Conservation (phyloP, 1,140 invertebrate species). For the Chironomus striatipennis region DNA sequence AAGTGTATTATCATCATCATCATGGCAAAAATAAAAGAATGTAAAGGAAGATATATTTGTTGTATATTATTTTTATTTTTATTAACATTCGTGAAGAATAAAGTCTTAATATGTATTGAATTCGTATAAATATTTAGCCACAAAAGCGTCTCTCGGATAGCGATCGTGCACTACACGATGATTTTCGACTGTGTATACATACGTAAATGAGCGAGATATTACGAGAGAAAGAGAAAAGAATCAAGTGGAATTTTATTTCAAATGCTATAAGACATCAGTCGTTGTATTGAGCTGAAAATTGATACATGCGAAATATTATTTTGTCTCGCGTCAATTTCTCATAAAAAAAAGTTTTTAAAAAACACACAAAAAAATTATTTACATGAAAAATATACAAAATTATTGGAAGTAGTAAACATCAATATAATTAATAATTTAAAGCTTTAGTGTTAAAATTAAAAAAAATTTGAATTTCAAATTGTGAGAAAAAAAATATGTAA, state of each 20-base stretch:
- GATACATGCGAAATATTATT: not conserved
- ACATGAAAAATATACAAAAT: not conserved
- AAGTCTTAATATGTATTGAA: conserved; percentile 7
- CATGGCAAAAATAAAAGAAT: too few species aligned
- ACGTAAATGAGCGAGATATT: too few species aligned
- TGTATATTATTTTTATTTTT: not conserved
- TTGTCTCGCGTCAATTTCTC: not conserved
- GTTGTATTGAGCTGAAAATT: conserved; percentile 6
- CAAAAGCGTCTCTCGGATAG: not conserved
- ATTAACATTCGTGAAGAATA: not conserved
- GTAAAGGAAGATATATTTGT: too few species aligned
- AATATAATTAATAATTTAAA: too few species aligned
- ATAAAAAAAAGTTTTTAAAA: not conserved
- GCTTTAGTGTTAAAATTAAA: too few species aligned
- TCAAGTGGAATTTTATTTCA: conserved; percentile 8
- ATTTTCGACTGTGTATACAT: not conserved
- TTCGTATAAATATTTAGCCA: conserved; percentile 2
- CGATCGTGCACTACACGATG: not conserved
- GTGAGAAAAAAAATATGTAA: not conserved
- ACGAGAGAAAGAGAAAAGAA: conserved; percentile 4
- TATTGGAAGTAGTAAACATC: not conserved
- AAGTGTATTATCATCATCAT: too few species aligned
- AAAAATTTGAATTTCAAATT: too few species aligned
- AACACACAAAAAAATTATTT: not conserved
- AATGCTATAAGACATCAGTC: conserved; percentile 5